Percentiles rank a stretch among this genome's conserved stretches.
Conservation (phyloP, 1,140 invertebrate genomes). For the Lucilia sericata region DNA sequence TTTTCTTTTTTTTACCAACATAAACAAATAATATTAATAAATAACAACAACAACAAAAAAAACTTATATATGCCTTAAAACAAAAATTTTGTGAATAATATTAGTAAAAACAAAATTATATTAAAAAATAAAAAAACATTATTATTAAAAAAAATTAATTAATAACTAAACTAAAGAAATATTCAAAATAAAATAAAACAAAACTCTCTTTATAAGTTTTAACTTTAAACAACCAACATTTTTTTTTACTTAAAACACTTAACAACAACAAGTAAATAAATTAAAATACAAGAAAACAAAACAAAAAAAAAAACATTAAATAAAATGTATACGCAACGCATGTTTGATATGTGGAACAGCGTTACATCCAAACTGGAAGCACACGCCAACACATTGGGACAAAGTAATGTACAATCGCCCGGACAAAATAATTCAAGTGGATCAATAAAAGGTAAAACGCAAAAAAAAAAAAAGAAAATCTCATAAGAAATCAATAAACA, state of each 20-base stretch:
- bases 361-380: slow-evolving; percentile 84
- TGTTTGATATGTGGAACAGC: slow-evolving; percentile 90
- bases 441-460: slow-evolving; percentile 87
- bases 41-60: no score
- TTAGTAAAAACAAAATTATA: background rate
- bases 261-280: background rate
- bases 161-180: slow-evolving; percentile 30
- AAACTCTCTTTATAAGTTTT: background rate
- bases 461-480: slow-evolving; percentile 34
- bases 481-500: background rate
- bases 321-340: slow-evolving; percentile 75
- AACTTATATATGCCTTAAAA: slow-evolving; percentile 35
- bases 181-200: slow-evolving; percentile 28
- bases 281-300: background rate
- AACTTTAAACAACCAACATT: background rate
- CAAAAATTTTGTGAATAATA: slow-evolving; percentile 20
- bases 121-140: background rate
- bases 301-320: background rate
- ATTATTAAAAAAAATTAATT: background rate
- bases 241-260: no score
- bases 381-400: slow-evolving; percentile 74
- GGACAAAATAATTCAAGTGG: slow-evolving; percentile 78
- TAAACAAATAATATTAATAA: slow-evolving; percentile 22
- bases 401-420: slow-evolving; percentile 70
- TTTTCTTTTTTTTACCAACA: no score